Percentiles rank a stretch among this genome's conserved stretches.
Evolutionary conservation across 2,797 vertebrate genomes (phyloP).

Genomic region (Adelosebastes latens): DNA sequence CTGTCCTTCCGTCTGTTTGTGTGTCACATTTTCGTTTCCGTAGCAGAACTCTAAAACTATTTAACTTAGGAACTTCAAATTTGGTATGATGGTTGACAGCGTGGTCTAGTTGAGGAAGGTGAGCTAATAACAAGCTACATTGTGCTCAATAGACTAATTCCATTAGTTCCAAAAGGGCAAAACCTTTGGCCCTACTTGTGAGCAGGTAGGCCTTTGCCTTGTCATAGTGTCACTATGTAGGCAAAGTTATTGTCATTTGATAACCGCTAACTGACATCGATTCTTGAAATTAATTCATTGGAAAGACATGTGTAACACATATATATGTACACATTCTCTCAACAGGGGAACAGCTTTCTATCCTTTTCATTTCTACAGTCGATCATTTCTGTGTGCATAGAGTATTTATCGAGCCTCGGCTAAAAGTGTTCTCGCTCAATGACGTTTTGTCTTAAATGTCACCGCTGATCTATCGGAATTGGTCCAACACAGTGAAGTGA

Average conservation of each 20-base stretch:
- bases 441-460: conserved; percentile 5
- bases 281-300: not conserved
- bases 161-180: too few species aligned
- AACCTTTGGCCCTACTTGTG: too few species aligned
- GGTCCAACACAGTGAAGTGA: not conserved
- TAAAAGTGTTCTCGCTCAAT: not conserved
- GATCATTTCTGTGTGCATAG: not conserved
- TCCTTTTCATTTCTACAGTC: not conserved
- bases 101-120: too few species aligned
- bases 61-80: too few species aligned
- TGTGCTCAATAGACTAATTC: too few species aligned
- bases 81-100: too few species aligned
- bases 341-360: not conserved
- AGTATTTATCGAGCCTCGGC: not conserved
- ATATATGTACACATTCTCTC: not conserved
- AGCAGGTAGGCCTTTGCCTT: too few species aligned
- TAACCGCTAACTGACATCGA: not conserved
- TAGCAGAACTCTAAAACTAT: too few species aligned
- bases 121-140: too few species aligned
- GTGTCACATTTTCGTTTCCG: too few species aligned
- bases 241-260: not conserved
- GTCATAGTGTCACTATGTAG: not conserved
- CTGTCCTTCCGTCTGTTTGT: too few species aligned
- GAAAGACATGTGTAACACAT: not conserved
- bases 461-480: conserved; percentile 1